Base-by-base conservation (phyloP, 2,888 invertebrate genomes). In the Tubiluchus corallicola region DNA sequence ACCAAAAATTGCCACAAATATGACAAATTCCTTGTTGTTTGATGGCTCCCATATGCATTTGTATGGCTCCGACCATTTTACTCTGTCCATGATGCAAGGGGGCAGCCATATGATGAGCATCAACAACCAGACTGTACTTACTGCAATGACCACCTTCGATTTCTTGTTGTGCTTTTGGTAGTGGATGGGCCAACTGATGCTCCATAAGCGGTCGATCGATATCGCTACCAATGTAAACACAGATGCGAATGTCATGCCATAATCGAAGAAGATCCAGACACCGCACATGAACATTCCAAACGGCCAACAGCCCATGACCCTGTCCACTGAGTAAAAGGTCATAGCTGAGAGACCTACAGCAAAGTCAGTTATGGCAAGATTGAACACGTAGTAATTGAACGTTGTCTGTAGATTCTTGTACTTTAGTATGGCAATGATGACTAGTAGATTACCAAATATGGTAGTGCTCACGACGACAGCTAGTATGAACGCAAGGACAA, bases 191-290 rank as follows among this genome's bases (percentile, higher is more conserved):
- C 56, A 56, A 3, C 50, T 51, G 13, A 58, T 55, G 2, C 55
- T 51, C 58, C 58, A 58, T 37, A 55, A 54, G 38, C 60, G 49
- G 50, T 60, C 60, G 3, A 55, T 38, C 1, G 60, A 58, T 21
- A 63, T 62, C 20, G 59, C 58, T 19, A 60, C 54, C 4, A 63
- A 50, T 1, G 62, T 61, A 49, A 60, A 61, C 37, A 62, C 62
- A 1, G 58, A 58, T 13, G 62, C 60, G 46, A 63, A 62, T 4
- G 61, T 62, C 61, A 60, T 60, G 17, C 57, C 60, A 48, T 61
- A 63, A 47, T 63, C 63, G 48, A 55, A 59, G 52, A 62, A 61
- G 37, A 62, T 56, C 63, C 63, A 63, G 19, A 60, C 47, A 2
- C 55, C 56, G 44, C 63, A 63, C 49, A 61, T 50, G 40, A 59